Conservation (phyloP, 2,797 vertebrate species). For the Eremophila alpestris region DNA sequence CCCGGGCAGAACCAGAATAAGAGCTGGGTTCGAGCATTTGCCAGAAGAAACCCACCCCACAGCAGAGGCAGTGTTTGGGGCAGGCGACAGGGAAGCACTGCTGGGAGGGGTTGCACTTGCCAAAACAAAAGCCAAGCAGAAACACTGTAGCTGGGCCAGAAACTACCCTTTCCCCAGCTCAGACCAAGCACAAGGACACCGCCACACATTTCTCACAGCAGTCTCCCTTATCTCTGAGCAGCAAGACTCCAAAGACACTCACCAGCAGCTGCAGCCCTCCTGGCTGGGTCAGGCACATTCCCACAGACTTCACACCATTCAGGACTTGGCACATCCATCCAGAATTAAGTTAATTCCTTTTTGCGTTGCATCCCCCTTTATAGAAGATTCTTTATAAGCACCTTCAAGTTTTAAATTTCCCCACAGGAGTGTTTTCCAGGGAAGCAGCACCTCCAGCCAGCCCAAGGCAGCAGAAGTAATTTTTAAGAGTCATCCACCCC, state of each 20-base stretch:
- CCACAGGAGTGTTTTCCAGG: rapidly evolving
- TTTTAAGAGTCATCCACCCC: rapidly evolving
- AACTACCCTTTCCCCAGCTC: neutral
- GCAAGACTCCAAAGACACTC: neutral
- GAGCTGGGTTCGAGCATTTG: rapidly evolving
- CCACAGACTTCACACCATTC: neutral
- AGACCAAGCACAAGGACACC: neutral
- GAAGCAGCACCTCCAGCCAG: rapidly evolving
- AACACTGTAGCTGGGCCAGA: neutral
- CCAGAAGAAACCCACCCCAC: neutral
- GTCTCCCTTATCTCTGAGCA: neutral
- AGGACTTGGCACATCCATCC: rapidly evolving
- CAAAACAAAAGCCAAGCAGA: neutral
- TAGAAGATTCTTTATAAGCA: rapidly evolving
- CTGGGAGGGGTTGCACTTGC: rapidly evolving
- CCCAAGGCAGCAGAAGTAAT: rapidly evolving
- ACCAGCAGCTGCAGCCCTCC: neutral
- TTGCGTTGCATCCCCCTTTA: rapidly evolving
- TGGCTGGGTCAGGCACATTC: neutral
- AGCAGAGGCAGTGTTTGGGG: neutral
- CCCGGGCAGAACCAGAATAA: neutral
- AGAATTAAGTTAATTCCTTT: neutral
- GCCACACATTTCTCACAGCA: neutral
- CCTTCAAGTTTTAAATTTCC: neutral
- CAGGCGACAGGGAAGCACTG: neutral